Evolutionary conservation across 2,888 invertebrate species (phyloP).

Genomic region (Drosophila monieri): DNA sequence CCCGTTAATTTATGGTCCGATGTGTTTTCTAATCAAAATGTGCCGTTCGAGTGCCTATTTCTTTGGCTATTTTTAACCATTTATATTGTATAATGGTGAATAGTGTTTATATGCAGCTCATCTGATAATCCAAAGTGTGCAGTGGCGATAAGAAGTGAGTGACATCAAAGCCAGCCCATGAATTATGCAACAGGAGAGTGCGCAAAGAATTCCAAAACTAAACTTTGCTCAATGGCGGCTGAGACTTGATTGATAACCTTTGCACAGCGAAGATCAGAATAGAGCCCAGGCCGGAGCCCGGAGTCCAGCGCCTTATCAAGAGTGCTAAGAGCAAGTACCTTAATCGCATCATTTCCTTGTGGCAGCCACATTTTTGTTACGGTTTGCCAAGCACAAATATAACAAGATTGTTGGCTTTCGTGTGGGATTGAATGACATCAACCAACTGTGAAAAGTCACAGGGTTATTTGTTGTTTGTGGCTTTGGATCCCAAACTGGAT

Average conservation of each 20-base stretch:
- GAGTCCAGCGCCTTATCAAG: conserved; percentile 23
- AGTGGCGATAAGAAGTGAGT: conserved; percentile 22
- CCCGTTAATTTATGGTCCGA: conserved; percentile 24
- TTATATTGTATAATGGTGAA: not conserved
- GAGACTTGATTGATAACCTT: conserved; percentile 30
- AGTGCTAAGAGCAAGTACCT: conserved; percentile 5
- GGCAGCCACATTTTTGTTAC: conserved; percentile 7
- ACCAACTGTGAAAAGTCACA: conserved; percentile 40
- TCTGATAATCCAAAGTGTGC: conserved; percentile 24
- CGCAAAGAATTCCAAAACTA: conserved; percentile 7
- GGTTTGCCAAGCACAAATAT: conserved; percentile 43
- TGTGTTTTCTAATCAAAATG: conserved; percentile 22
- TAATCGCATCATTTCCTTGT: conserved; percentile 11
- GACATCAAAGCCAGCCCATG: conserved; percentile 10
- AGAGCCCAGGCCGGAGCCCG: not conserved
- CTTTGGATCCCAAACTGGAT: conserved; percentile 6
- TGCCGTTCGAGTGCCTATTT: not conserved
- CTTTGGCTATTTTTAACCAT: conserved; percentile 4
- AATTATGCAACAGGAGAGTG: conserved; percentile 36
- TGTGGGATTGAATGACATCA: conserved; percentile 46
- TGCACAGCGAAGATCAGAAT: not conserved
- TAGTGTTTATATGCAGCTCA: conserved; percentile 22
- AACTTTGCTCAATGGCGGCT: conserved; percentile 36
- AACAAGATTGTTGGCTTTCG: not conserved
- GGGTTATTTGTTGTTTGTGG: conserved; percentile 3